These are phyloP conservation scores for Brienomyrus brachyistius DNA, from an alignment of 2,113 vertebrate genomes.

Conservation along the genomic window DNA sequence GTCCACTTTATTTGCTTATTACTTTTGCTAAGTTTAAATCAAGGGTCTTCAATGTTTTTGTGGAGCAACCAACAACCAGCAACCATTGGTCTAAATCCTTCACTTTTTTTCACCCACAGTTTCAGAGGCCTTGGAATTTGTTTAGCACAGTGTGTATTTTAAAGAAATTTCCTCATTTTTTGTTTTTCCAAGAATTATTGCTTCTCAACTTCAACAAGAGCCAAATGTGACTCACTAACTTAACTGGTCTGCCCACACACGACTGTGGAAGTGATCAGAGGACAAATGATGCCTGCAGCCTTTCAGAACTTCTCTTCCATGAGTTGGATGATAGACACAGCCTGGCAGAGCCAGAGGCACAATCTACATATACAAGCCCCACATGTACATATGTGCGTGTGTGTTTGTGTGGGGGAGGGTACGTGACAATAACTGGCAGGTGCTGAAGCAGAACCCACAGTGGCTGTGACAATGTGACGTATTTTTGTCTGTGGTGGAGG, in stretches of 20 bases:
- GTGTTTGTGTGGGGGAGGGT: neutral
- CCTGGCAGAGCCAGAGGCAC: conserved; percentile 33
- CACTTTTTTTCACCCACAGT: neutral
- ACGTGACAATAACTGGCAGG: neutral
- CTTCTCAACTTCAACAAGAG: conserved; percentile 39
- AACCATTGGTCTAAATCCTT: neutral
- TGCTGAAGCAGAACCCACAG: neutral
- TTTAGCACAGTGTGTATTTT: conserved; percentile 15
- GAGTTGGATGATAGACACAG: conserved; percentile 44
- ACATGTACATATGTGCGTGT: neutral
- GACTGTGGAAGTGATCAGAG: conserved; percentile 51
- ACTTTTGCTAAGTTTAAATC: neutral
- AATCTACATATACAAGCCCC: neutral
- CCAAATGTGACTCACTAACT: conserved; percentile 56
- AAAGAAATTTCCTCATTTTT: conserved; percentile 26
- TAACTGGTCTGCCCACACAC: conserved; percentile 57
- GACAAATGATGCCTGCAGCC: conserved; percentile 60
- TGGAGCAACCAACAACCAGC: neutral
- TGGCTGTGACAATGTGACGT: neutral
- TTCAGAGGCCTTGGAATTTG: neutral
- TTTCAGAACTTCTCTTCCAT: conserved; percentile 59
- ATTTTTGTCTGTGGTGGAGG: neutral
- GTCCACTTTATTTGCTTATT: neutral
- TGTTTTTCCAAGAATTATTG: conserved; percentile 33
- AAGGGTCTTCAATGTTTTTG: neutral